Evolutionary conservation across 2,113 vertebrate genomes (phyloP).

Genomic region (Nannobrachium achirus): DNA sequence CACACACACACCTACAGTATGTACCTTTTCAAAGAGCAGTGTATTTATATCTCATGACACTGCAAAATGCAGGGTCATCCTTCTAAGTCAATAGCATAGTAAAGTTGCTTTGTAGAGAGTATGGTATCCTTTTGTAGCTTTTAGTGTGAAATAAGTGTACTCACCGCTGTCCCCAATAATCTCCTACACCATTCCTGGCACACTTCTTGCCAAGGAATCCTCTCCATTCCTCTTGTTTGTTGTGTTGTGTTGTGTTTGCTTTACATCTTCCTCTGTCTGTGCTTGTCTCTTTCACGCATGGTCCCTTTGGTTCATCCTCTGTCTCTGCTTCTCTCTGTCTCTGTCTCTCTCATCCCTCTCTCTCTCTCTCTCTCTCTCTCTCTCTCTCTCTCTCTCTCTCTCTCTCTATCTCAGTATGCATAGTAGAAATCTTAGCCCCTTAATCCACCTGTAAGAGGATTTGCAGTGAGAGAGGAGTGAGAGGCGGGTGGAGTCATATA

Average conservation of each 20-base stretch:
- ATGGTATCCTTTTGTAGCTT: too few species aligned
- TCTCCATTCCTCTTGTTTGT: constrained; percentile 55
- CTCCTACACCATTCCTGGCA: constrained; percentile 44
- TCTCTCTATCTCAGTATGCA: constrained; percentile 34
- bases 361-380: constrained; percentile 24
- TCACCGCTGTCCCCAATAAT: constrained; percentile 52
- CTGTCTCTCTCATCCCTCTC: constrained; percentile 1
- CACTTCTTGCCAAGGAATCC: constrained; percentile 30
- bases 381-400: constrained; percentile 23
- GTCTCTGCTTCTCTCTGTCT: constrained; percentile 33
- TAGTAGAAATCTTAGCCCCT: constrained; percentile 68
- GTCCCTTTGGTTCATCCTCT: neutral
- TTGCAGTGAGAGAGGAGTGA: constrained; percentile 44
- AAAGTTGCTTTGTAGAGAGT: too few species aligned
- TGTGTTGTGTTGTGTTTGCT: constrained; percentile 7
- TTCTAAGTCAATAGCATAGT: neutral
- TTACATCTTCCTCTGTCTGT: neutral
- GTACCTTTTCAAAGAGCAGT: neutral
- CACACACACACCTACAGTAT: constrained; percentile 6
- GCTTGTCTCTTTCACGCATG: neutral
- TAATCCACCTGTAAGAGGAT: constrained; percentile 82
- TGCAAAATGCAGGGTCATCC: neutral
- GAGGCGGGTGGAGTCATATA: constrained; percentile 27
- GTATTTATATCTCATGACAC: neutral
- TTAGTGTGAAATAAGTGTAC: constrained; percentile 9